These are phyloP conservation scores for Caenorhabditis virilis DNA, from an alignment of 2,888 invertebrate species.

Conservation along the genomic window DNA sequence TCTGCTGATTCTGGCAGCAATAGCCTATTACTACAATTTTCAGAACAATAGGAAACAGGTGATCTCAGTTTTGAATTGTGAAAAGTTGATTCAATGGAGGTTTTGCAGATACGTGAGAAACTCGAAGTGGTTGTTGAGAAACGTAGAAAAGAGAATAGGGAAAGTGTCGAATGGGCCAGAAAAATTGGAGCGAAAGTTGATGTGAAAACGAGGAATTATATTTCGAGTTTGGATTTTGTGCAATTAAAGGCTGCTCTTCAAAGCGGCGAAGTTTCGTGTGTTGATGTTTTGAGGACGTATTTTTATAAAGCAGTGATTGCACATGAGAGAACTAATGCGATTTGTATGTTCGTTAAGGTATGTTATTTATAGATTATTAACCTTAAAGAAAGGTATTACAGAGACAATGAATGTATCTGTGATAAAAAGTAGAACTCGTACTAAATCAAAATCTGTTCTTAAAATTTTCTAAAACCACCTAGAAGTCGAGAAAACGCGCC, in stretches of 20 bases:
- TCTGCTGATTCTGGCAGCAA: conserved; percentile 14
- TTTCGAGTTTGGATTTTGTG: conserved; percentile 42
- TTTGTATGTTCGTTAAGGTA: conserved; percentile 52
- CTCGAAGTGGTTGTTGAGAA: conserved; percentile 35
- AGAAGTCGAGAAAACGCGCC: too few species aligned
- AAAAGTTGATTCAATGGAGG: not conserved
- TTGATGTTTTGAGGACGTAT: conserved; percentile 52
- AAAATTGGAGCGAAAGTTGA: conserved; percentile 25
- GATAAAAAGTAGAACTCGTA: too few species aligned
- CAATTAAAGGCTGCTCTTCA: conserved; percentile 45
- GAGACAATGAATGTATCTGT: too few species aligned
- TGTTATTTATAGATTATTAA: conserved; percentile 17
- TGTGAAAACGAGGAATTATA: conserved; percentile 30
- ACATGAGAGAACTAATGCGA: conserved; percentile 58
- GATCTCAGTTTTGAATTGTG: not conserved
- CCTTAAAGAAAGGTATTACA: too few species aligned
- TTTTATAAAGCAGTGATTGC: conserved; percentile 48
- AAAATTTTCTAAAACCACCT: too few species aligned
- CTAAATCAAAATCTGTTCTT: too few species aligned
- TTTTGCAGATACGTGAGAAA: conserved; percentile 31
- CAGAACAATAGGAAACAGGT: conserved; percentile 24
- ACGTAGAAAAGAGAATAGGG: conserved; percentile 34
- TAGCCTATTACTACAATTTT: conserved; percentile 25
- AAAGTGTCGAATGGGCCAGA: conserved; percentile 38
- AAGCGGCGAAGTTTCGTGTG: conserved; percentile 35